Conservation (phyloP, 2,797 vertebrate species). For the Pangasius macronema region DNA sequence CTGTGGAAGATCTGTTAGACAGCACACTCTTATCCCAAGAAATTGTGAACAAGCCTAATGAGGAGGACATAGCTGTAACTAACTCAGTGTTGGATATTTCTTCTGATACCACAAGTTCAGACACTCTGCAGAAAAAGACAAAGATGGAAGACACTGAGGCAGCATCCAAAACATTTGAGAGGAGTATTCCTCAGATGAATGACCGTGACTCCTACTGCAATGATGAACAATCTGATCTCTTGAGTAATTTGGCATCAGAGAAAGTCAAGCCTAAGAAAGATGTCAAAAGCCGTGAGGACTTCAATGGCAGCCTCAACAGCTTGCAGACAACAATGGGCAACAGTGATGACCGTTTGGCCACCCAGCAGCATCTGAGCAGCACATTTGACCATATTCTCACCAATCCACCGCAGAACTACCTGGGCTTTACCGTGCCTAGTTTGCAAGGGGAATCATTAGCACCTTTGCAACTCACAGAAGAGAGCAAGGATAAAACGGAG, state of each 20-base stretch:
- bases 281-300: slow-evolving; percentile 7
- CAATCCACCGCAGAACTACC: slow-evolving; percentile 31
- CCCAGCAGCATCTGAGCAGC: slow-evolving; percentile 6
- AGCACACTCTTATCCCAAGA: slow-evolving; percentile 35
- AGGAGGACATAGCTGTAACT: not conserved
- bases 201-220: slow-evolving; percentile 29
- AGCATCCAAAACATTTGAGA: slow-evolving; percentile 17
- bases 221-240: slow-evolving; percentile 16
- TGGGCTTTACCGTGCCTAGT: slow-evolving; percentile 42
- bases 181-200: slow-evolving; percentile 2
- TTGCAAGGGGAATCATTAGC: slow-evolving; percentile 44
- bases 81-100: not conserved
- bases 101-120: not conserved
- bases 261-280: not conserved
- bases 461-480: slow-evolving; percentile 19
- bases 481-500: not conserved
- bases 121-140: not conserved
- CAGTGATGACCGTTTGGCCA: slow-evolving; percentile 11
- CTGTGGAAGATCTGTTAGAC: slow-evolving; percentile 41
- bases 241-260: not conserved
- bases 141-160: not conserved
- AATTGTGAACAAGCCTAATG: not conserved
- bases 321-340: not conserved
- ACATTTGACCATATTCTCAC: slow-evolving; percentile 27
- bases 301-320: not conserved